Percentiles rank a stretch among this genome's conserved stretches.
phyloP scores from a whole-genome alignment of 1,140 invertebrate species.

The Drosophila jambulina region DNA sequence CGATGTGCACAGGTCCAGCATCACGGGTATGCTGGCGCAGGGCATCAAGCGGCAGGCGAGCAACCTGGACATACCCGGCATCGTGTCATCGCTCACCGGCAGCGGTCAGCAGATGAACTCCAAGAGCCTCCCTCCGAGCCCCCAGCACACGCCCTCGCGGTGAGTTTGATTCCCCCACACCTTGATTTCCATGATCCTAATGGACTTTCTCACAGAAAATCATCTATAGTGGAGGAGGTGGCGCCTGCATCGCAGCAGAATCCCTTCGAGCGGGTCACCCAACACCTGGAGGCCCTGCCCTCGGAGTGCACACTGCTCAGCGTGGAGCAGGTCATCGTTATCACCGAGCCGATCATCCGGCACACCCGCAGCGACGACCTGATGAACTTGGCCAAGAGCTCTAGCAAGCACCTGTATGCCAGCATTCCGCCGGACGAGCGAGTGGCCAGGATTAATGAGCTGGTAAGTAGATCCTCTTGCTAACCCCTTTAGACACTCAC shows the following conservation, averaged over 20 bases:
- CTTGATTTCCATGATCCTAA: not conserved
- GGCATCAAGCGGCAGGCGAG: constrained; percentile 86
- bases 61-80: constrained; percentile 86
- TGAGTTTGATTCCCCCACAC: constrained; percentile 12
- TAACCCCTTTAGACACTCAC: not conserved
- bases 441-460: constrained; percentile 88
- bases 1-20: constrained; percentile 76
- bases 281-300: constrained; percentile 73
- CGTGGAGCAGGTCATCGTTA: constrained; percentile 68
- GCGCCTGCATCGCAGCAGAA: constrained; percentile 36
- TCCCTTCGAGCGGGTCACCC: constrained; percentile 76
- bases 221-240: constrained; percentile 67
- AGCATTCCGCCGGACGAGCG: constrained; percentile 87
- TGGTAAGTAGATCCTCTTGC: constrained; percentile 86
- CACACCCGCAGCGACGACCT: constrained; percentile 87
- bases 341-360: constrained; percentile 76
- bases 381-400: constrained; percentile 91
- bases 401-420: constrained; percentile 90
- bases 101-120: constrained; percentile 58
- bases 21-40: constrained; percentile 79
- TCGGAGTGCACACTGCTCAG: constrained; percentile 57
- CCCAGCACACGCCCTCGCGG: constrained; percentile 87
- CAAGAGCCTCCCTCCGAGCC: constrained; percentile 90
- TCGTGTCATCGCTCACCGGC: constrained; percentile 78
- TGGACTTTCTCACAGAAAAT: constrained; percentile 48